These are phyloP conservation scores for Zaprionus nigranus DNA, from an alignment of 1,140 invertebrate genomes.

Conservation along the genomic window DNA sequence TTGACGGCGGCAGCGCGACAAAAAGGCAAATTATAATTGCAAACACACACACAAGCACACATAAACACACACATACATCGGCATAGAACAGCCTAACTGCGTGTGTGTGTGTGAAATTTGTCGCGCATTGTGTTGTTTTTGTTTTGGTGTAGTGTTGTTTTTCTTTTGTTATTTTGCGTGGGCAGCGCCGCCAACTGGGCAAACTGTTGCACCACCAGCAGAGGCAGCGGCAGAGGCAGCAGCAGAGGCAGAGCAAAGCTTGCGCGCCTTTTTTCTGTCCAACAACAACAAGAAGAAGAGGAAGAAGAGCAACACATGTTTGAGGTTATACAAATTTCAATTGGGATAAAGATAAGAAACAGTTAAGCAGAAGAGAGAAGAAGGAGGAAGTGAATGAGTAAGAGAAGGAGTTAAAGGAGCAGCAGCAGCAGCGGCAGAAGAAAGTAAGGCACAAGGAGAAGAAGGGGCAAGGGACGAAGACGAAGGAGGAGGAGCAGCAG, in stretches of 20 bases:
- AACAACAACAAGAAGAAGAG: slow-evolving; percentile 8
- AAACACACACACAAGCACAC: slow-evolving; percentile 6
- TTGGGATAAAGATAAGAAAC: slow-evolving; percentile 48
- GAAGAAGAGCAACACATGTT: slow-evolving; percentile 31
- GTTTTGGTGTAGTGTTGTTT: not conserved
- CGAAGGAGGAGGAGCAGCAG: slow-evolving; percentile 20
- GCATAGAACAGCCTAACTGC: not conserved
- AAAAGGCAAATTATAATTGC: slow-evolving; percentile 44
- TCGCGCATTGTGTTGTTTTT: slow-evolving; percentile 14
- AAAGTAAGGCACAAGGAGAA: not conserved
- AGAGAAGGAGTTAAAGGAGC: not conserved
- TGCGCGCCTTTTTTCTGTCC: slow-evolving; percentile 40
- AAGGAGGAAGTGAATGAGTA: not conserved
- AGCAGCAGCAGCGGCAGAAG: too few relatives aligned
- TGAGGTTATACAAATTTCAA: slow-evolving; percentile 41
- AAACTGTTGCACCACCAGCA: slow-evolving; percentile 43
- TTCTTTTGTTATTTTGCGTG: slow-evolving; percentile 17
- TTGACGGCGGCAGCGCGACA: slow-evolving; percentile 28
- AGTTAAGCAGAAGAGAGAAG: slow-evolving; percentile 33
- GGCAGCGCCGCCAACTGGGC: slow-evolving; percentile 8
- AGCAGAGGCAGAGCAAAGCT: slow-evolving; percentile 10
- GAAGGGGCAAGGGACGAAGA: not conserved
- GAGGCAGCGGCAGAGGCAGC: not conserved
- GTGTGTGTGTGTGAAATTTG: slow-evolving; percentile 15
- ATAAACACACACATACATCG: not conserved